These are phyloP conservation scores for Caenorhabditis sulstoni DNA, from an alignment of 2,888 invertebrate genomes.

Conservation along the genomic window DNA sequence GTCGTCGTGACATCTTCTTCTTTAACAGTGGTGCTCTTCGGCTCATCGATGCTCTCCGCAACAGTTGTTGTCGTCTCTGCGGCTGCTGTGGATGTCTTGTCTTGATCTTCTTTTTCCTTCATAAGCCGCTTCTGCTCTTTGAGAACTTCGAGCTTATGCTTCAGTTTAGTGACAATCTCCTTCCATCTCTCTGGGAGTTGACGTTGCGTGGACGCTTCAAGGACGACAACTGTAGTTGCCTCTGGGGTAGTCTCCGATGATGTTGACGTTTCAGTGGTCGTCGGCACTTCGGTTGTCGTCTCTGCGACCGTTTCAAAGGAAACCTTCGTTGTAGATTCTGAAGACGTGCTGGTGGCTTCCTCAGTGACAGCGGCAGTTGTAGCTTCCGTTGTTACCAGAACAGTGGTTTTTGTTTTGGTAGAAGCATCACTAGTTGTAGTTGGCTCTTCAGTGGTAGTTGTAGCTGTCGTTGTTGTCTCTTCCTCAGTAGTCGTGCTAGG, in stretches of 20 bases:
- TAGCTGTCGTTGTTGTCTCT: slow-evolving; percentile 1
- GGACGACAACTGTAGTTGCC: slow-evolving; percentile 1
- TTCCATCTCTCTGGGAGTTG: slow-evolving; percentile 62
- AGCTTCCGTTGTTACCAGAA: background rate
- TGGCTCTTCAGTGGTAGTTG: slow-evolving; percentile 5
- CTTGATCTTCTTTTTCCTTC: slow-evolving; percentile 24
- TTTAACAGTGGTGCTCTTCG: slow-evolving; percentile 6
- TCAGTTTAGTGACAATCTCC: slow-evolving; percentile 58
- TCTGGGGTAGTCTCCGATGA: slow-evolving; percentile 7
- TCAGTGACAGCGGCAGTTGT: slow-evolving; percentile 3
- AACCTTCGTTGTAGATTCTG: background rate
- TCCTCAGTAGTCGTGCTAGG: slow-evolving; percentile 6
- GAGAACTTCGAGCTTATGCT: slow-evolving; percentile 63
- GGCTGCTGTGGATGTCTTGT: slow-evolving; percentile 19
- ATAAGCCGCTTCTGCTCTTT: slow-evolving; percentile 59
- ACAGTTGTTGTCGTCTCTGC: slow-evolving; percentile 25
- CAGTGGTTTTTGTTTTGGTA: background rate
- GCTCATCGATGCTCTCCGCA: slow-evolving; percentile 43
- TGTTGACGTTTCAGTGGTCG: background rate
- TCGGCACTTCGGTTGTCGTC: background rate
- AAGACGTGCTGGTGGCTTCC: slow-evolving; percentile 5
- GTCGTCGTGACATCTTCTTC: slow-evolving; percentile 8
- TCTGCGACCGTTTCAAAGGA: slow-evolving; percentile 2
- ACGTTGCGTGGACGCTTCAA: slow-evolving; percentile 22
- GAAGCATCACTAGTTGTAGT: background rate